Evolutionary conservation across 2,888 invertebrate genomes (phyloP), one percentile per base, ranked within the genome.

Genomic region (Lepeophtheirus nordmannii): DNA sequence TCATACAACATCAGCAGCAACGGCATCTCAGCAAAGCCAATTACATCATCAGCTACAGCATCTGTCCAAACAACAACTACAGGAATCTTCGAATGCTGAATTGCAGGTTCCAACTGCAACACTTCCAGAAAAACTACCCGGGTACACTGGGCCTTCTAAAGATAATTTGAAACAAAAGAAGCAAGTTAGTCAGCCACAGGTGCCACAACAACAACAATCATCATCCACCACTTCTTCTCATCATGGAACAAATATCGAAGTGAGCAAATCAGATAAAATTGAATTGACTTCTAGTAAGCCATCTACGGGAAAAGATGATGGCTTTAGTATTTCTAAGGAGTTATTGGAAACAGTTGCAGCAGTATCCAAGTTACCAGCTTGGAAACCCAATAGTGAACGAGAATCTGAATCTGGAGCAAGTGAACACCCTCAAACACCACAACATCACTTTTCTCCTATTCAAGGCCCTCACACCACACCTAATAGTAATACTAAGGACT

Each of bases 271-370:
- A 30, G 30, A 30, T 7, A 30, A 30, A 30, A 7, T 30, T 30
- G 30, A 30, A 30, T 14, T 8, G 5, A 5, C n/a, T 46, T n/a
- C n/a, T 8, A 46, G 53, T 17, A 46, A 46, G 53, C 14, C n/a
- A 1, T n/a, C n/a, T 46, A 46, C n/a, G 14, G 17, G 53, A 14
- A 46, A 46, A 17, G 53, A 46, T 14, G 53, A 46, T 17, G 53
- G 53, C 53, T 37, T 30, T 20, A 30, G 65, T n/a, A 65, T 65
- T 14, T 57, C 65, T 14, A 65, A 58, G 20, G 65, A 65, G 38
- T 38, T 65, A 1, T 39, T 65, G 12, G 65, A 65, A 14, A 56
- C 58, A 5, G 65, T 65, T 20, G 57, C 39, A 20, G 65, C 30
- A 17, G 30, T 57, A n/a, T 58, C 65, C 10, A 65, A 65, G 57